Evolutionary conservation across 1,140 invertebrate genomes (phyloP).

Genomic region (Drosophila obscura): DNA sequence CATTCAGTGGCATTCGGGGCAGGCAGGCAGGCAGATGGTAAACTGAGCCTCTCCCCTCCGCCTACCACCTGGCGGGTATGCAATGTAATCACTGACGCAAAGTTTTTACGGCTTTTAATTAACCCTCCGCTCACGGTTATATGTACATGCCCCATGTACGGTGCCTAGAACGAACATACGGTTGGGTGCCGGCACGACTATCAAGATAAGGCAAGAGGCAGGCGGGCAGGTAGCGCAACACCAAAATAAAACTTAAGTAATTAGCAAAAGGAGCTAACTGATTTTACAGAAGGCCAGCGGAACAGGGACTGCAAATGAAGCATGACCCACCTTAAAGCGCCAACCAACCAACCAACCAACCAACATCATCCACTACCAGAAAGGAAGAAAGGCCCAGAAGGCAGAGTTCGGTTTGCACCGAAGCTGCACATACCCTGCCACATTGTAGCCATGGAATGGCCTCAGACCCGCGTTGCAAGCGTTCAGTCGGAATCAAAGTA

Average conservation of each 20-base stretch:
- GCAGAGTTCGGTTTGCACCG: too few relatives aligned
- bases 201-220: slow-evolving; percentile 50
- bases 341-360: too few relatives aligned
- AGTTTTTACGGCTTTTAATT: slow-evolving; percentile 77
- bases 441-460: too few relatives aligned
- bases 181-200: slow-evolving; percentile 58
- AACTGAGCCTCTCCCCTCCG: slow-evolving; percentile 36
- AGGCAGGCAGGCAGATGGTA: slow-evolving; percentile 18
- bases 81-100: slow-evolving; percentile 47
- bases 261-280: slow-evolving; percentile 81
- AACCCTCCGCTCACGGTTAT: slow-evolving; percentile 61
- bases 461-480: too few relatives aligned
- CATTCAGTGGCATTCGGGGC: slow-evolving; percentile 25
- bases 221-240: background rate
- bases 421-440: background rate
- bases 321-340: slow-evolving; percentile 16
- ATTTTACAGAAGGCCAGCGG: slow-evolving; percentile 59
- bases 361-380: too few relatives aligned
- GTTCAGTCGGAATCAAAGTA: too few relatives aligned
- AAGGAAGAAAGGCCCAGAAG: too few relatives aligned
- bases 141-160: slow-evolving; percentile 6
- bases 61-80: slow-evolving; percentile 9
- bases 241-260: slow-evolving; percentile 82
- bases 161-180: slow-evolving; percentile 31
- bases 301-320: slow-evolving; percentile 65